A percentile compares a stretch with the other conserved stretches of the same genome.
Evolutionary conservation across 1,140 invertebrate species (phyloP).

Genomic region (Macrobrachium nipponense): DNA sequence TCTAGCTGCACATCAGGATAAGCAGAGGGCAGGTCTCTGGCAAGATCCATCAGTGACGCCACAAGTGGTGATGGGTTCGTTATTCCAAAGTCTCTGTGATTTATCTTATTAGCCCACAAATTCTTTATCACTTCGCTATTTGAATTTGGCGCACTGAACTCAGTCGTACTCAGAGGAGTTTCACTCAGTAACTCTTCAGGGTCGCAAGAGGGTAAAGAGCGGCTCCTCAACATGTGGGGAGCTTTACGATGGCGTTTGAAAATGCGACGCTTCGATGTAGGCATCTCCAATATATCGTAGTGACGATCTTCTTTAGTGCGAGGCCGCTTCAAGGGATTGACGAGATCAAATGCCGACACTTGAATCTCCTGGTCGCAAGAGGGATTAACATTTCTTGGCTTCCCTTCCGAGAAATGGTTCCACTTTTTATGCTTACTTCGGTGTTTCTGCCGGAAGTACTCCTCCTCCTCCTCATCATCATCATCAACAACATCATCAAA

Average conservation of each 20-base stretch:
- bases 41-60: conserved; percentile 42
- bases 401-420: not conserved
- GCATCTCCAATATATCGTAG: conserved; percentile 42
- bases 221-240: not conserved
- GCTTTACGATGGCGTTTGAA: conserved; percentile 4
- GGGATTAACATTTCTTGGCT: not conserved
- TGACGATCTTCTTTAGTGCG: conserved; percentile 8
- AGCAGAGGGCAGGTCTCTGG: conserved; percentile 32
- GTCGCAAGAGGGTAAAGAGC: conserved; percentile 12
- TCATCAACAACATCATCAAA: not conserved
- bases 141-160: not conserved
- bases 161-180: too few species aligned
- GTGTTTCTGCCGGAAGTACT: not conserved
- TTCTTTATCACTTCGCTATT: not conserved
- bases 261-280: conserved; percentile 33
- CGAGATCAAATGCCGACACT: conserved; percentile 33
- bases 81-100: conserved; percentile 21
- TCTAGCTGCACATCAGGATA: conserved; percentile 29
- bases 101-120: not conserved
- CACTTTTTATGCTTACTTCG: not conserved
- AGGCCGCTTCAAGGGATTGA: conserved; percentile 32
- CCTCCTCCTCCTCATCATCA: too few species aligned
- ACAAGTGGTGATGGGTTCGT: conserved; percentile 34
- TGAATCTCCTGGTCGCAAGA: conserved; percentile 36
- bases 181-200: not conserved